Conservation (phyloP, 1,140 invertebrate species). For the Patella vulgata region DNA sequence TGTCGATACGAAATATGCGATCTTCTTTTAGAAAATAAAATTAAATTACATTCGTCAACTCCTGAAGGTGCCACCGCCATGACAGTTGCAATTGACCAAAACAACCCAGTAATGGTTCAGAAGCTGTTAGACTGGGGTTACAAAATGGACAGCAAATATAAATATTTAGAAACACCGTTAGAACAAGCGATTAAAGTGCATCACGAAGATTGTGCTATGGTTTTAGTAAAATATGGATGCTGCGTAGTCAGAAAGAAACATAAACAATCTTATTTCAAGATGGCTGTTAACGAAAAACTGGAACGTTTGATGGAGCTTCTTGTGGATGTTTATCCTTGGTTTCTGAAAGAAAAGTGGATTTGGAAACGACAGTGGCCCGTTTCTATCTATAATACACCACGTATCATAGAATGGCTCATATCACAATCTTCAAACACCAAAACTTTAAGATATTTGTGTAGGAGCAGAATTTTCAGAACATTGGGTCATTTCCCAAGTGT, state of each 20-base stretch:
- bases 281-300: slow-evolving; percentile 52
- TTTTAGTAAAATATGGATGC: slow-evolving; percentile 56
- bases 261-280: slow-evolving; percentile 46
- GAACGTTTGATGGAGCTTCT: slow-evolving; percentile 47
- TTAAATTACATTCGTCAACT: slow-evolving; percentile 48
- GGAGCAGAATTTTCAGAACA: slow-evolving; percentile 41
- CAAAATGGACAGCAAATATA: slow-evolving; percentile 51
- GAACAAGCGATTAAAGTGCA: slow-evolving; percentile 58
- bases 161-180: slow-evolving; percentile 59
- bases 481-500: slow-evolving; percentile 40
- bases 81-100: slow-evolving; percentile 57
- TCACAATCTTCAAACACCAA: slow-evolving; percentile 30
- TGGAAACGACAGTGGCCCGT: slow-evolving; percentile 46
- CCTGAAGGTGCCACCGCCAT: slow-evolving; percentile 56
- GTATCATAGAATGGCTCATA: slow-evolving; percentile 45
- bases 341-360: slow-evolving; percentile 53
- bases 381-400: slow-evolving; percentile 46
- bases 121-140: slow-evolving; percentile 54
- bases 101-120: slow-evolving; percentile 53
- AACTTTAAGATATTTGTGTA: slow-evolving; percentile 44
- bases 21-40: slow-evolving; percentile 48
- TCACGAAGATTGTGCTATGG: slow-evolving; percentile 56
- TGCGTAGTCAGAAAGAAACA: slow-evolving; percentile 33
- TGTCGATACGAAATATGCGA: slow-evolving; percentile 56
- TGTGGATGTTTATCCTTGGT: slow-evolving; percentile 46